Evolutionary conservation across 2,888 invertebrate species (phyloP), one percentile per base, ranked within the genome.

Genomic region (Digitonthophagus gazella): DNA sequence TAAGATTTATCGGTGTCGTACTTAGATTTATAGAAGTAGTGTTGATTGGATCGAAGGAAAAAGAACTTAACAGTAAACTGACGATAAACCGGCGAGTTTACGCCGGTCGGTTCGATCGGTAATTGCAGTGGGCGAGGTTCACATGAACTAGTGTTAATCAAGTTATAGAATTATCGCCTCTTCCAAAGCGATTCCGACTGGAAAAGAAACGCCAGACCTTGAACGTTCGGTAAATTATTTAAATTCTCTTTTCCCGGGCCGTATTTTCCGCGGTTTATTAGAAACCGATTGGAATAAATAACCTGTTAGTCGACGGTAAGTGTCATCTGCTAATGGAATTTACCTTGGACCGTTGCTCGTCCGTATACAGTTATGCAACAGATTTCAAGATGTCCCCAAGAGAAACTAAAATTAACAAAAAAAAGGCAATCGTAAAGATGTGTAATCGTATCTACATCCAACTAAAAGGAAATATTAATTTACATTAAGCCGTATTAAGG

Each of bases 261-360:
- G 20, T 61, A 61, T 61, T 61, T 61, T 61, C 61, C 61, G 18
- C 61, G 18, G 16, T 61, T 61, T 61, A 61, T 61, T 61, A 61
- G 61, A 61, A 61, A 61, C 18, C 20, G 61, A n/a, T 18, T 20
- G 61, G 61, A 18, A 61, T 61, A 61, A 61, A 61, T 61, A 19
- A 61, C 61, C 20, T 61, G 19, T 61, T 44, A 44, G 28, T 61
- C 61, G 61, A 61, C 18, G 61, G 61, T 61, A 67, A 70, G 70
- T 70, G 70, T 70, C 70, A 70, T 70, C 70, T 57, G 15, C 65
- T 70, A 70, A 68, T 68, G 67, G 57, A 65, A 67, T 66, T 70
- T 63, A 70, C 70, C 70, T 70, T 70, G 70, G 61, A 20, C 28
- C 28, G 28, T 44, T 44, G 28, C 28, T 44, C 28, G 28, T 11